These are phyloP conservation scores for Schizopygopsis pylzovi DNA, from an alignment of 2,797 vertebrate genomes.

Conservation along the genomic window DNA sequence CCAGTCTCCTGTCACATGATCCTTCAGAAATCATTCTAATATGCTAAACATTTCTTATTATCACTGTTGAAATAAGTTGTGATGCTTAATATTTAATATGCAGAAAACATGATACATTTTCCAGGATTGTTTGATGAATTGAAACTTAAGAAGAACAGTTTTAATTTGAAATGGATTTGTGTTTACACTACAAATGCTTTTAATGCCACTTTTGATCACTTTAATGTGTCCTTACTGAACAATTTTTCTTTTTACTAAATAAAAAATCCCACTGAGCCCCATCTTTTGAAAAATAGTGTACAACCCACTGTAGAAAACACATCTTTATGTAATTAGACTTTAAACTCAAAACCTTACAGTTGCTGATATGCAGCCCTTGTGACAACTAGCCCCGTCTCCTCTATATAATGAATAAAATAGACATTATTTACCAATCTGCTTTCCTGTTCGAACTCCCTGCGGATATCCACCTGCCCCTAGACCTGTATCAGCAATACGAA, in stretches of 20 bases:
- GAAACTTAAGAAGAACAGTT: not conserved
- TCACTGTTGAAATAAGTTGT: too few relatives aligned
- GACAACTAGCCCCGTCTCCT: not conserved
- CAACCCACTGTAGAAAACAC: not conserved
- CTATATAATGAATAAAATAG: not conserved
- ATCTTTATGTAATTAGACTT: not conserved
- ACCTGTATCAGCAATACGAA: slow-evolving; percentile 62
- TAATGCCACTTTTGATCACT: not conserved
- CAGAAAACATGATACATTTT: not conserved
- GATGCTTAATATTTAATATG: not conserved
- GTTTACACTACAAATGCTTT: not conserved
- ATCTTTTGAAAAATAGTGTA: not conserved
- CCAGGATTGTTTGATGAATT: not conserved
- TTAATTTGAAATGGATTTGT: not conserved
- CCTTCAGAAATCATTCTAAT: too few relatives aligned
- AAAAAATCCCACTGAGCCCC: not conserved
- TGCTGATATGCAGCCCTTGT: not conserved
- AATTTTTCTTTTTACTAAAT: not conserved
- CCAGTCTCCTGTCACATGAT: too few relatives aligned
- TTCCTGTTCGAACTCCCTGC: slow-evolving; percentile 71
- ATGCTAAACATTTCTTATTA: too few relatives aligned
- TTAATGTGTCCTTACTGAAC: not conserved
- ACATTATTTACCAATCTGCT: slow-evolving; percentile 66
- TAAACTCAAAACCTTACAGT: not conserved
- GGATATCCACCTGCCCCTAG: slow-evolving; percentile 71